Percentiles rank a stretch among this genome's conserved stretches.
phyloP scores from a whole-genome alignment of 2,113 vertebrate species.

The Nestor notabilis region DNA sequence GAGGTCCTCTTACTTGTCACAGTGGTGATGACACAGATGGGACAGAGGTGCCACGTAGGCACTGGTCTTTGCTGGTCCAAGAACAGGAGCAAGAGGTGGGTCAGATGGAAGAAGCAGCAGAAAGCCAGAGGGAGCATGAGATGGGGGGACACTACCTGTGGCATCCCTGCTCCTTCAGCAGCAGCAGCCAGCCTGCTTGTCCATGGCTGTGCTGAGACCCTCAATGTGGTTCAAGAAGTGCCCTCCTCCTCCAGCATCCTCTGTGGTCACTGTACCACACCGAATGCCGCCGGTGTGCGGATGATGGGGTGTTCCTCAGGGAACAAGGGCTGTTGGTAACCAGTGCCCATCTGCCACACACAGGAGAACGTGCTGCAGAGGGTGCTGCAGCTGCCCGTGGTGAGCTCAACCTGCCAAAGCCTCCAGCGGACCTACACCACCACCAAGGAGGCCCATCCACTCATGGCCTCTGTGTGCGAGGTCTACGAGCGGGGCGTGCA shows the following conservation, averaged over 20 bases:
- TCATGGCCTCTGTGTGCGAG: slow-evolving; percentile 74
- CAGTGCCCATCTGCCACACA: rapidly evolving
- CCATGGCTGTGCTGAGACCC: not conserved
- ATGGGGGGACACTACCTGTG: not conserved
- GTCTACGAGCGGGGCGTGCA: slow-evolving; percentile 77
- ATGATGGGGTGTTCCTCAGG: rapidly evolving
- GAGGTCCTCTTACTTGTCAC: not conserved
- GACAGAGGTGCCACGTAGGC: not conserved
- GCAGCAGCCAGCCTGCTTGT: not conserved
- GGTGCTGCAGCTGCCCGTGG: slow-evolving; percentile 77
- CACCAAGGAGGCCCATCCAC: slow-evolving; percentile 78
- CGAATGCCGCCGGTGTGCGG: rapidly evolving
- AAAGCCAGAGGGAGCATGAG: not conserved
- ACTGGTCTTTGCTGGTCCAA: not conserved
- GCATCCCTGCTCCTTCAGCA: not conserved
- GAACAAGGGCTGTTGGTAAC: not conserved
- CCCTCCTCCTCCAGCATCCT: not conserved
- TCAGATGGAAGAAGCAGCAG: not conserved
- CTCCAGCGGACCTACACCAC: slow-evolving; percentile 76
- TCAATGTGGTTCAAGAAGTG: not conserved
- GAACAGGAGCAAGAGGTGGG: not conserved
- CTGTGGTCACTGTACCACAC: not conserved
- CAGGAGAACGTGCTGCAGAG: slow-evolving; percentile 77
- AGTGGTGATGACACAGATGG: not conserved
- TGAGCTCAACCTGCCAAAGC: slow-evolving; percentile 73